Evolutionary conservation across 1,140 invertebrate genomes (phyloP).

Genomic region (Aethina tumida): DNA sequence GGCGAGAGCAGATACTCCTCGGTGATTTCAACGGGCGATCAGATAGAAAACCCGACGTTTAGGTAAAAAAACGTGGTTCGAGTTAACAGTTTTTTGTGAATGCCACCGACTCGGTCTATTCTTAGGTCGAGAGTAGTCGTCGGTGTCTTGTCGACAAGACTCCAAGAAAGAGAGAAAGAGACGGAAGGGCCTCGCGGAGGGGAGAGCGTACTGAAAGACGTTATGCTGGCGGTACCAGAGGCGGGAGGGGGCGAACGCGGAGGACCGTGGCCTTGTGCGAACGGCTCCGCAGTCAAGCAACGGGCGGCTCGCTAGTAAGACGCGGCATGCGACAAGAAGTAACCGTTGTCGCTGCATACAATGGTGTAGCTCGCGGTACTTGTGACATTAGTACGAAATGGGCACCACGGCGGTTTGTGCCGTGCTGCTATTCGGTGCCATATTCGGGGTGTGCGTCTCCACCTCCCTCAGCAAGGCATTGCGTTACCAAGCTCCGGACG

Average conservation of each 20-base stretch:
- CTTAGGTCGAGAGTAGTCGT: conserved; percentile 13
- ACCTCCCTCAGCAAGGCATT: conserved; percentile 58
- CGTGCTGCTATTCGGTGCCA: conserved; percentile 51
- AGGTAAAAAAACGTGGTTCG: conserved; percentile 25
- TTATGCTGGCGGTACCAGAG: conserved; percentile 7
- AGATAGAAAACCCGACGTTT: conserved; percentile 29
- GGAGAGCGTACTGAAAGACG: neutral
- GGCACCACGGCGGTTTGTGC: conserved; percentile 37
- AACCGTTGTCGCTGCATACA: conserved; percentile 16
- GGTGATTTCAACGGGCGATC: conserved; percentile 28
- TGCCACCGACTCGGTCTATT: conserved; percentile 25
- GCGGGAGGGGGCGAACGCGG: conserved; percentile 16
- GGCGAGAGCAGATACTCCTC: conserved; percentile 11
- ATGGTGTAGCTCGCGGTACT: conserved; percentile 27
- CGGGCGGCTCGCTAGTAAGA: conserved; percentile 24
- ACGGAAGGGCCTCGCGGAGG: neutral
- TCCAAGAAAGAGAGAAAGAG: neutral
- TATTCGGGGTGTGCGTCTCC: conserved; percentile 55
- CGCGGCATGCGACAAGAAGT: conserved; percentile 27
- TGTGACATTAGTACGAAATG: conserved; percentile 18
- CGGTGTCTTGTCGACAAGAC: conserved; percentile 1
- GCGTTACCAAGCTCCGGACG: conserved; percentile 72
- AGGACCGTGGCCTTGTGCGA: conserved; percentile 31
- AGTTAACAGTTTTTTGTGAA: conserved; percentile 26
- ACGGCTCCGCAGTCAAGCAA: conserved; percentile 27